Conservation (phyloP, 1,140 invertebrate genomes). For the Drosophila nigrodunni region DNA sequence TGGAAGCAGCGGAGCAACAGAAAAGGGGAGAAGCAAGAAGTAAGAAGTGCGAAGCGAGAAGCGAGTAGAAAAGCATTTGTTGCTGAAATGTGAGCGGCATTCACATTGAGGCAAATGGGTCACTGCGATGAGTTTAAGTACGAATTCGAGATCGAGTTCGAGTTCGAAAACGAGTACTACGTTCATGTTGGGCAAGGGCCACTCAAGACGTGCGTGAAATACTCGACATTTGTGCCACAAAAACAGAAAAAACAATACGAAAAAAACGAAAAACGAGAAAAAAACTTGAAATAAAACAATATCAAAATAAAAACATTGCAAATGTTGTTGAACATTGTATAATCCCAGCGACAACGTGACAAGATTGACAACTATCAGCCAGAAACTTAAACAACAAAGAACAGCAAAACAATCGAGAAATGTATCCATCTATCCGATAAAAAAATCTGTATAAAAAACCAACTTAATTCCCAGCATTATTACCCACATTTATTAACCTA, state of each 20-base stretch:
- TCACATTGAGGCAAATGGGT: slow-evolving; percentile 77
- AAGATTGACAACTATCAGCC: slow-evolving; percentile 2
- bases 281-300: not conserved
- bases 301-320: slow-evolving; percentile 21
- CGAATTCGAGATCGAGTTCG: not conserved
- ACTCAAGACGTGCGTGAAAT: slow-evolving; percentile 50
- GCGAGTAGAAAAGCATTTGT: slow-evolving; percentile 22
- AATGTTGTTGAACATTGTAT: slow-evolving; percentile 35
- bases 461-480: not conserved
- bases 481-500: not conserved
- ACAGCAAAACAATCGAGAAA: not conserved
- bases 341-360: slow-evolving; percentile 34
- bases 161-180: slow-evolving; percentile 7
- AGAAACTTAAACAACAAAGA: slow-evolving; percentile 1
- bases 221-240: slow-evolving; percentile 27
- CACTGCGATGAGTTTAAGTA: slow-evolving; percentile 23
- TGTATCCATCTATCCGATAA: not conserved
- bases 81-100: slow-evolving; percentile 67
- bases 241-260: not conserved
- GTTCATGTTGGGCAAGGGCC: slow-evolving; percentile 74
- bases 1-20: slow-evolving; percentile 7
- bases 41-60: not conserved
- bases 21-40: slow-evolving; percentile 17
- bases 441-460: not conserved
- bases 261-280: not conserved